phyloP scores from a whole-genome alignment of 2,888 invertebrate genomes.

The Rhagophthalmus giganteus region DNA sequence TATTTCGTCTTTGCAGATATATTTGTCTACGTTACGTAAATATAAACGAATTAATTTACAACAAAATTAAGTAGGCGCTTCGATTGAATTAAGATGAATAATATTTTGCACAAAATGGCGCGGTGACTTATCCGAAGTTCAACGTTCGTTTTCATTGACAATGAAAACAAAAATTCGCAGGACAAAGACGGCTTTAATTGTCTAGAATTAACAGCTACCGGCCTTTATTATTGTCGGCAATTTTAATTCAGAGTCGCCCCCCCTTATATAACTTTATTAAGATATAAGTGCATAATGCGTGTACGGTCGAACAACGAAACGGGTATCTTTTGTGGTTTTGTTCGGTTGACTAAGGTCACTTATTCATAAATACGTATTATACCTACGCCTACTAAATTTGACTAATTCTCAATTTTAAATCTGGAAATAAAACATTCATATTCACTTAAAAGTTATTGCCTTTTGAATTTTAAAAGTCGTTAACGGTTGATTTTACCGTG shows the following conservation, averaged over 20 bases:
- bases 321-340: too few relatives aligned
- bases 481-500: slow-evolving; percentile 29
- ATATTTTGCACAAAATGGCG: too few relatives aligned
- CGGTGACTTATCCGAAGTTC: slow-evolving; percentile 9
- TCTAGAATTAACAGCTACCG: slow-evolving; percentile 27
- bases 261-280: slow-evolving; percentile 25
- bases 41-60: too few relatives aligned
- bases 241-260: slow-evolving; percentile 23
- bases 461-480: slow-evolving; percentile 11
- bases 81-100: too few relatives aligned
- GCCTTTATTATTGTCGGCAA: slow-evolving; percentile 21
- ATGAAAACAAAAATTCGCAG: slow-evolving; percentile 1
- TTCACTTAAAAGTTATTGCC: slow-evolving; percentile 12
- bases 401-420: background rate
- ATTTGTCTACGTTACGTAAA: too few relatives aligned
- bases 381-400: too few relatives aligned
- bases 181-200: slow-evolving; percentile 22
- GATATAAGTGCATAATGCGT: slow-evolving; percentile 7
- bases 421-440: background rate
- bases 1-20: too few relatives aligned
- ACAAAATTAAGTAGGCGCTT: too few relatives aligned
- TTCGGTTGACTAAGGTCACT: too few relatives aligned
- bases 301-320: too few relatives aligned
- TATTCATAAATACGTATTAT: too few relatives aligned
- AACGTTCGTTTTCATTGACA: slow-evolving; percentile 8